phyloP scores from a whole-genome alignment of 2,888 invertebrate species.

The Lasiommata megera region DNA sequence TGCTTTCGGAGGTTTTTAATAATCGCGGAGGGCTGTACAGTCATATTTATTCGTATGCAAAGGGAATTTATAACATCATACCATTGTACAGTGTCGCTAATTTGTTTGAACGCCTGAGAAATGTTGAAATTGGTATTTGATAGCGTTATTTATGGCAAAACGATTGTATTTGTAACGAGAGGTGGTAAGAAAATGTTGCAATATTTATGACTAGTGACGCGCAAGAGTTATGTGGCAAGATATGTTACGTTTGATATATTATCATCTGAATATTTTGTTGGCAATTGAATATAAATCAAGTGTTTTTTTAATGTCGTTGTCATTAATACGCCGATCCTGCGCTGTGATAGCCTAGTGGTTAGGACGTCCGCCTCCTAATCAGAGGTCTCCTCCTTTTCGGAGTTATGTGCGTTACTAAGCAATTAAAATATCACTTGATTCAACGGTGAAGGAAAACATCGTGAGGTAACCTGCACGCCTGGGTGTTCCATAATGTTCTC shows the following conservation, averaged over 20 bases:
- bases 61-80: conserved; percentile 31
- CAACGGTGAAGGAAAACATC: too few relatives aligned
- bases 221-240: conserved; percentile 8
- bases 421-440: too few relatives aligned
- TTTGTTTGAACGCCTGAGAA: conserved; percentile 28
- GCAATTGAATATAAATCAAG: conserved; percentile 16
- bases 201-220: conserved; percentile 17
- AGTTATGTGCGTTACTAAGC: too few relatives aligned
- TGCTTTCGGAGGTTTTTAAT: neutral
- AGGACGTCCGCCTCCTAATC: too few relatives aligned
- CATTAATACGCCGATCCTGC: neutral
- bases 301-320: neutral
- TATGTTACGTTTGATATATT: conserved; percentile 15
- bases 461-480: too few relatives aligned
- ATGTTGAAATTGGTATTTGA: conserved; percentile 27
- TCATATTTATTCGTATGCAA: conserved; percentile 28
- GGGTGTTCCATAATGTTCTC: too few relatives aligned
- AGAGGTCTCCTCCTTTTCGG: too few relatives aligned
- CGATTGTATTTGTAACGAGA: conserved; percentile 25
- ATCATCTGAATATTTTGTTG: conserved; percentile 13
- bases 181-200: conserved; percentile 12
- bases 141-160: conserved; percentile 27
- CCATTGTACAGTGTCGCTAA: conserved; percentile 29
- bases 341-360: too few relatives aligned
- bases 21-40: neutral